phyloP scores from a whole-genome alignment of 2,113 vertebrate genomes.

The Dermatemys mawii region DNA sequence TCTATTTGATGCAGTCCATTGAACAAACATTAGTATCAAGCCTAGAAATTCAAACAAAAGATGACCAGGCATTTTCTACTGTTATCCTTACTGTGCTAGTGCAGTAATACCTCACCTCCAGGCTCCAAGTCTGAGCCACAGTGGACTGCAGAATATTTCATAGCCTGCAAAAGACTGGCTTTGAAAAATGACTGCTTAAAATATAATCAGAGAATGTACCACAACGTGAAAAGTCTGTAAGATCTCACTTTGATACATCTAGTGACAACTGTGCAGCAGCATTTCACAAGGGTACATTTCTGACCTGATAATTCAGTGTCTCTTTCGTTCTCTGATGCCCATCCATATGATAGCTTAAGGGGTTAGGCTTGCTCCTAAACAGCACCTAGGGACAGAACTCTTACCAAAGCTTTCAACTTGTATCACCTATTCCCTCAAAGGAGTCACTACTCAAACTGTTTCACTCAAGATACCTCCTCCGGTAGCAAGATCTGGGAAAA shows the following conservation, averaged over 20 bases:
- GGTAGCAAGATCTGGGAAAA: background rate
- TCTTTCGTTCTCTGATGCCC: background rate
- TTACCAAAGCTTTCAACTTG: background rate
- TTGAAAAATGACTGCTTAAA: background rate
- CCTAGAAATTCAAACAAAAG: background rate
- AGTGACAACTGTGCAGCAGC: background rate
- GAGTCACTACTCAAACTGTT: background rate
- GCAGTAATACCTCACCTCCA: background rate
- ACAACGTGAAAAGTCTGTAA: rapidly evolving
- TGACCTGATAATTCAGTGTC: background rate
- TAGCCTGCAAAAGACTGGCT: background rate
- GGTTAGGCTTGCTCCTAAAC: background rate
- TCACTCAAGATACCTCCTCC: background rate
- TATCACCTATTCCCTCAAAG: background rate
- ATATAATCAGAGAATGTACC: rapidly evolving
- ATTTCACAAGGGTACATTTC: background rate
- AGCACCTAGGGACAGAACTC: background rate
- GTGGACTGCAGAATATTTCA: background rate
- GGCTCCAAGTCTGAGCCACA: background rate
- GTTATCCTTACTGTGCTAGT: background rate
- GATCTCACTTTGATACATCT: background rate
- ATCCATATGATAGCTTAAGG: background rate
- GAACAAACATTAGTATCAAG: background rate
- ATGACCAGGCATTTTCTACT: background rate
- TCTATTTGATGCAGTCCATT: background rate